A percentile compares a stretch with the other conserved stretches of the same genome.
Conservation (phyloP, 2,797 vertebrate species). For the Galagoides demidoff region DNA sequence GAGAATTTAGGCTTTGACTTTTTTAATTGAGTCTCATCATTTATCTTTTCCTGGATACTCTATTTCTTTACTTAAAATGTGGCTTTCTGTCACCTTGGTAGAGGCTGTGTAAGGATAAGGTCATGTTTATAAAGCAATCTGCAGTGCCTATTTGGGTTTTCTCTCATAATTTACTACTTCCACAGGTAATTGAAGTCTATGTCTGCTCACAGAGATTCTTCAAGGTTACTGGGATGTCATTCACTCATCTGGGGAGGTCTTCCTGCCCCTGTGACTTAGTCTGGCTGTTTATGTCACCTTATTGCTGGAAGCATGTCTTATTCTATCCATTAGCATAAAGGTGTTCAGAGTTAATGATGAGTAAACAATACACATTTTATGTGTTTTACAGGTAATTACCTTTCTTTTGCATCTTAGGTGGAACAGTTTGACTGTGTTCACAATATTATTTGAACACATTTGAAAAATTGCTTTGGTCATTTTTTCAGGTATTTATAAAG, state of each 20-base stretch:
- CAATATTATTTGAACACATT: constrained; percentile 75
- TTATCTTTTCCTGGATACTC: constrained; percentile 11
- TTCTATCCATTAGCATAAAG: constrained; percentile 66
- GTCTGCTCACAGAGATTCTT: constrained; percentile 46
- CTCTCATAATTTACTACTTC: constrained; percentile 32
- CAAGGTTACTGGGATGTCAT: constrained; percentile 50
- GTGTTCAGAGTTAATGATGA: constrained; percentile 77
- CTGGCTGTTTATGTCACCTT: constrained; percentile 14
- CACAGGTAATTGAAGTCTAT: constrained; percentile 45
- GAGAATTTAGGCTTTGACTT: not conserved
- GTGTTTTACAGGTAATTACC: constrained; percentile 77
- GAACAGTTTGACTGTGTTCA: constrained; percentile 67
- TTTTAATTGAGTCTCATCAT: not conserved
- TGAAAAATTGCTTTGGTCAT: constrained; percentile 72
- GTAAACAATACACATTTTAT: constrained; percentile 78
- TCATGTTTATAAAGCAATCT: constrained; percentile 37
- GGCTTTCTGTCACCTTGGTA: not conserved
- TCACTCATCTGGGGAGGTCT: constrained; percentile 17
- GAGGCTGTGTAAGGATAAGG: not conserved
- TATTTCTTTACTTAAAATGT: not conserved
- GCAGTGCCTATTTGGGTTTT: not conserved
- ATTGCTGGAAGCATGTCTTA: constrained; percentile 52
- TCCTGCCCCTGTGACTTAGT: constrained; percentile 1
- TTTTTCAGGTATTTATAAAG: constrained; percentile 75
- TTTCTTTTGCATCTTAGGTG: constrained; percentile 73